phyloP scores from a whole-genome alignment of 2,113 vertebrate genomes.

The Bambusicola thoracicus region DNA sequence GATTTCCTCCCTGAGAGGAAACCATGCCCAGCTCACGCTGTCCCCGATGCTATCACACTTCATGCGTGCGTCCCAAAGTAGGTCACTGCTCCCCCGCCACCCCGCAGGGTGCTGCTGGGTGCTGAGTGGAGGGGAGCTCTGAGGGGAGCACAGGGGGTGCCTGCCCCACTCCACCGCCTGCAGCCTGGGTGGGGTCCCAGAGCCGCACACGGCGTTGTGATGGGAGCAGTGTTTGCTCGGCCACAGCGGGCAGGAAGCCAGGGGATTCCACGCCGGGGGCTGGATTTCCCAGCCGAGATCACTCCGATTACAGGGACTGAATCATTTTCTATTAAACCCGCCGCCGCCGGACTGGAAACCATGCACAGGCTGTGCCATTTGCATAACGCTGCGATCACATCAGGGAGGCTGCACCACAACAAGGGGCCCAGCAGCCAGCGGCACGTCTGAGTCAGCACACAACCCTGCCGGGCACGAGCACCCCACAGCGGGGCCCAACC shows the following conservation, averaged over 20 bases:
- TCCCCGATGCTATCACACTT: constrained; percentile 47
- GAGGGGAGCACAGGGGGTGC: background rate
- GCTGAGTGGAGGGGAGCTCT: background rate
- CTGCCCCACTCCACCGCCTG: background rate
- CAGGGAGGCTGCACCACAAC: background rate
- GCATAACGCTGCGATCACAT: background rate
- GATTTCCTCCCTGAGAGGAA: constrained; percentile 63
- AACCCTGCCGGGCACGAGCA: background rate
- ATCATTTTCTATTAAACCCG: constrained; percentile 52
- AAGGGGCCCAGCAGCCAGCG: background rate
- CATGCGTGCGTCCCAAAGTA: background rate
- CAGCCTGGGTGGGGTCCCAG: background rate
- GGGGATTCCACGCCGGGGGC: constrained; percentile 52
- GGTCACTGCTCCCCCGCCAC: constrained; percentile 20
- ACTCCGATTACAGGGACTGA: constrained; percentile 44
- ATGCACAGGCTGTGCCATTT: background rate
- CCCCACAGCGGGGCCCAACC: background rate
- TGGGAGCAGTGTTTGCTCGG: background rate
- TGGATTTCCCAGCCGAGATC: constrained; percentile 55
- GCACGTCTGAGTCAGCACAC: constrained; percentile 20
- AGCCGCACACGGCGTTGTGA: background rate
- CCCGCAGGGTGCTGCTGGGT: background rate
- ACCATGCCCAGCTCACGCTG: constrained; percentile 1
- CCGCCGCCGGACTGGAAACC: constrained; percentile 1
- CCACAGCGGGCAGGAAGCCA: background rate